These are phyloP conservation scores for Lepidostoma basale DNA, from an alignment of 1,140 invertebrate species.

Conservation along the genomic window DNA sequence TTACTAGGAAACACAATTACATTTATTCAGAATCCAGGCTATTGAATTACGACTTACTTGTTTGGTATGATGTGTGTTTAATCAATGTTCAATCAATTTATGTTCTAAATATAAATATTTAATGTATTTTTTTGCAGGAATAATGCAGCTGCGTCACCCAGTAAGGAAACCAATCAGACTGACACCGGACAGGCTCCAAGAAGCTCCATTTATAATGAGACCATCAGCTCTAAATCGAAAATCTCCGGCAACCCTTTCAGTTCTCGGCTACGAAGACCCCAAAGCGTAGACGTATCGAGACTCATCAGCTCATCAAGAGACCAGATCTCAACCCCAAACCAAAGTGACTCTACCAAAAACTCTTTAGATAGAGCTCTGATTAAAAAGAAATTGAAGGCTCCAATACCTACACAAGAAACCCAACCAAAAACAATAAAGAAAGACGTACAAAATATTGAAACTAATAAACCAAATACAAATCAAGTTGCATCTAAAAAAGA, in stretches of 20 bases:
- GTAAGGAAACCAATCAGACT: constrained; percentile 1
- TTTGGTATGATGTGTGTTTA: no score
- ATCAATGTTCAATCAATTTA: no score
- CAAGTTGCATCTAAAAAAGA: background rate
- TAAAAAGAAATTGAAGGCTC: background rate
- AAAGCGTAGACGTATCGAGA: constrained; percentile 16
- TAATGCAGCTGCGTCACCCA: background rate
- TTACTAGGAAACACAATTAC: no score
- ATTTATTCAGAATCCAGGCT: no score
- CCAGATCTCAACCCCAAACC: constrained; percentile 7
- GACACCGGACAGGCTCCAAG: background rate
- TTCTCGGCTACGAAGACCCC: background rate
- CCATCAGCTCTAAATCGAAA: constrained; percentile 39
- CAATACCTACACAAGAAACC: constrained; percentile 4
- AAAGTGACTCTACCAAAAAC: constrained; percentile 12
- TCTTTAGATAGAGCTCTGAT: background rate
- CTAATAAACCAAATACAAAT: background rate
- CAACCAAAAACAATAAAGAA: background rate
- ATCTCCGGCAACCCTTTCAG: background rate
- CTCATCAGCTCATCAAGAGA: background rate
- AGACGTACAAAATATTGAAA: background rate
- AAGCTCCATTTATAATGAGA: constrained; percentile 27
- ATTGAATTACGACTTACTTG: no score
- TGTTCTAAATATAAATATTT: background rate
- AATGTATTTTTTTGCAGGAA: constrained; percentile 23